phyloP scores from a whole-genome alignment of 2,797 vertebrate species.

The Neoniphon sammara region DNA sequence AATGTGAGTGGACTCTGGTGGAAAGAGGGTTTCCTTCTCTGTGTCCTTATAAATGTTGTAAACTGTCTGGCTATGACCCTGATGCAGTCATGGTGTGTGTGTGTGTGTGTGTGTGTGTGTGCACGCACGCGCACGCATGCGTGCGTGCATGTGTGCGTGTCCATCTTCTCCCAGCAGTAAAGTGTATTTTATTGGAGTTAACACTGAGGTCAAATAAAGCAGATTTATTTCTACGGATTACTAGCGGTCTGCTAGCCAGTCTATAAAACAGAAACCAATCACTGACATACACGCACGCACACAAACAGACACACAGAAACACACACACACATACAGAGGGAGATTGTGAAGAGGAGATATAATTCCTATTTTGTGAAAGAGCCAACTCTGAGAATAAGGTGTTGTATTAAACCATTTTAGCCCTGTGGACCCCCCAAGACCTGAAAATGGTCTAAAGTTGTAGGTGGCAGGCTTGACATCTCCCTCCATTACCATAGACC shows the following conservation, averaged over 20 bases:
- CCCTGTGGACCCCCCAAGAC: slow-evolving; percentile 53
- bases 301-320: slow-evolving; percentile 34
- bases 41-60: slow-evolving; percentile 75
- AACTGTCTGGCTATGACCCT: slow-evolving; percentile 69
- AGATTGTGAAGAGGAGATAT: slow-evolving; percentile 72
- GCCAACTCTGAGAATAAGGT: slow-evolving; percentile 46
- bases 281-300: slow-evolving; percentile 69
- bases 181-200: slow-evolving; percentile 84
- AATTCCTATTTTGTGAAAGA: slow-evolving; percentile 62
- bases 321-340: slow-evolving; percentile 34
- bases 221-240: slow-evolving; percentile 82
- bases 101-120: slow-evolving; percentile 41
- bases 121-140: no score
- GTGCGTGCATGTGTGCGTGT: slow-evolving; percentile 15
- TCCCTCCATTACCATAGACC: slow-evolving; percentile 7
- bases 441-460: slow-evolving; percentile 41
- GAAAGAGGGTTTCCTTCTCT: slow-evolving; percentile 55
- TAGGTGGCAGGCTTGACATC: background rate
- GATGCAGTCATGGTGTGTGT: slow-evolving; percentile 42
- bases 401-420: slow-evolving; percentile 68
- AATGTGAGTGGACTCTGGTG: slow-evolving; percentile 33
- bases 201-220: slow-evolving; percentile 81
- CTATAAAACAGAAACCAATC: slow-evolving; percentile 85
- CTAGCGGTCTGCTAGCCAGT: slow-evolving; percentile 79
- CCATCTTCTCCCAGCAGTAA: slow-evolving; percentile 77